phyloP scores from a whole-genome alignment of 2,888 invertebrate species.

The Cheilosia grossa region DNA sequence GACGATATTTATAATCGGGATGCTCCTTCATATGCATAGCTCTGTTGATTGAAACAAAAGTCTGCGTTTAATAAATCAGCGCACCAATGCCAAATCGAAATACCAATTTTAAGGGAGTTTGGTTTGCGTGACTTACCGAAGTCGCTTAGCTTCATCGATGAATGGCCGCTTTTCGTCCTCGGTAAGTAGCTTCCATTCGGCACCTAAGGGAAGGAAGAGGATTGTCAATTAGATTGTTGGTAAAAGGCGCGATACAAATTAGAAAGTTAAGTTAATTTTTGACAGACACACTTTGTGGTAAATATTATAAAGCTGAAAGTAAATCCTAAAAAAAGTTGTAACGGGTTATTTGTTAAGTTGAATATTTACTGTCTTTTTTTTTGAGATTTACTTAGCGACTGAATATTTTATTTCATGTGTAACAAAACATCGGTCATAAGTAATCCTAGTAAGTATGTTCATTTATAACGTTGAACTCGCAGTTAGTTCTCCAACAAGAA shows the following conservation, averaged over 20 bases:
- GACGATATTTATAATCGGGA: slow-evolving; percentile 97
- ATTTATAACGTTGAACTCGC: too few relatives aligned
- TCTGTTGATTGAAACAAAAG: slow-evolving; percentile 82
- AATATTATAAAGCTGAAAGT: too few relatives aligned
- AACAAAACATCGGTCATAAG: too few relatives aligned
- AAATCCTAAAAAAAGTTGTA: too few relatives aligned
- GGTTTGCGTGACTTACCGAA: slow-evolving; percentile 83
- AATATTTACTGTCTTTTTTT: too few relatives aligned
- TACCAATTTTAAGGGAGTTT: background rate
- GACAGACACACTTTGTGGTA: too few relatives aligned
- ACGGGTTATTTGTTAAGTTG: too few relatives aligned
- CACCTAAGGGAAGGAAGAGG: slow-evolving; percentile 85
- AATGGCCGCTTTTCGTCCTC: slow-evolving; percentile 98
- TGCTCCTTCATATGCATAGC: slow-evolving; percentile 98
- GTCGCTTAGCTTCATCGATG: slow-evolving; percentile 98
- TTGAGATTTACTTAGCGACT: too few relatives aligned
- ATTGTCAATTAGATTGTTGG: background rate
- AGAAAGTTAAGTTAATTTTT: background rate
- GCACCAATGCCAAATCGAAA: background rate
- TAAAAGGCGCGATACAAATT: background rate
- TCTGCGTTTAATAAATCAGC: slow-evolving; percentile 48
- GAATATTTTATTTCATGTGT: too few relatives aligned
- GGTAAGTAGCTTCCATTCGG: slow-evolving; percentile 97
- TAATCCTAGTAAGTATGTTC: too few relatives aligned
- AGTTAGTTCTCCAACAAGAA: too few relatives aligned